These are phyloP conservation scores for Typhlomys cinereus DNA, from an alignment of 2,113 vertebrate species.

Conservation along the genomic window DNA sequence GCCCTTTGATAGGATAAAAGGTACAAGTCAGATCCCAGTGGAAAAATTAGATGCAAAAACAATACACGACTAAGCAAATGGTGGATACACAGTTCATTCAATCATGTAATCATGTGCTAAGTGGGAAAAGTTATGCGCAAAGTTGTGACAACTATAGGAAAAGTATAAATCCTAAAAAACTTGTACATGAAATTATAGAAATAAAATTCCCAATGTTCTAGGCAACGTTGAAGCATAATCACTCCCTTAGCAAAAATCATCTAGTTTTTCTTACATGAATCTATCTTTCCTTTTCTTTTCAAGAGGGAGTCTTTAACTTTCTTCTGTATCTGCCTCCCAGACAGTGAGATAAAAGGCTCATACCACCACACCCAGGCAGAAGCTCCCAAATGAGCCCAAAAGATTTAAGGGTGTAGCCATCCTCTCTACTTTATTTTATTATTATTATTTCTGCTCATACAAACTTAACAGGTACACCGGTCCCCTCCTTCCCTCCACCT, in stretches of 20 bases:
- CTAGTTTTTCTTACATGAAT: too few relatives aligned
- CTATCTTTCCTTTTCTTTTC: too few relatives aligned
- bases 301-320: neutral
- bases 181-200: neutral
- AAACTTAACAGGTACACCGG: too few relatives aligned
- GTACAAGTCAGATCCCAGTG: neutral
- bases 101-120: neutral
- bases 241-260: conserved; percentile 1
- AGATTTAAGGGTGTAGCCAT: neutral
- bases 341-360: neutral
- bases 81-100: neutral
- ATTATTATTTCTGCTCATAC: too few relatives aligned
- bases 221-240: neutral
- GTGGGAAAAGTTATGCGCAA: neutral
- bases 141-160: conserved; percentile 11
- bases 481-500: too few relatives aligned
- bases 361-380: neutral
- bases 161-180: conserved; percentile 8
- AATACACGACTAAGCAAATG: neutral
- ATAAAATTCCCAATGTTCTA: neutral
- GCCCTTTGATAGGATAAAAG: neutral
- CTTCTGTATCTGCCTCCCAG: neutral
- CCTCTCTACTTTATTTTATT: neutral
- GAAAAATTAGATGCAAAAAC: conserved; percentile 14
- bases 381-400: neutral